phyloP scores from a whole-genome alignment of 2,113 vertebrate genomes.

The Penelope pileata region DNA sequence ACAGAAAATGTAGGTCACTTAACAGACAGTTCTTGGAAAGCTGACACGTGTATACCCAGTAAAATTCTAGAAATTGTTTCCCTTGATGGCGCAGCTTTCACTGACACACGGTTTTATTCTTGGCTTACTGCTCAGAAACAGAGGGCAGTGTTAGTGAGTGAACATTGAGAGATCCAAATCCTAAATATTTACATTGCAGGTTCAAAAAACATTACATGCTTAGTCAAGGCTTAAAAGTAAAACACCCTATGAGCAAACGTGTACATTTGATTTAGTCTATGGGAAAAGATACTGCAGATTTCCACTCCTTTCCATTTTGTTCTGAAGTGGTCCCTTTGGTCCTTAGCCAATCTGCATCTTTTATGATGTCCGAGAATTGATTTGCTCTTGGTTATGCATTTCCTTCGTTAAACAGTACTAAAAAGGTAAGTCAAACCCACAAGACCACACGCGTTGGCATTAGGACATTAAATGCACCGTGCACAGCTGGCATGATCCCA shows the following conservation, averaged over 20 bases:
- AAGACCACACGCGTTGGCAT: slow-evolving; percentile 64
- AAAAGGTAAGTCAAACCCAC: slow-evolving; percentile 27
- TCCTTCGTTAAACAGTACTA: slow-evolving; percentile 18
- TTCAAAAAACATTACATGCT: neutral
- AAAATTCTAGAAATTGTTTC: neutral
- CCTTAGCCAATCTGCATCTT: neutral
- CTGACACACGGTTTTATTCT: neutral
- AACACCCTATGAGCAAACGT: neutral
- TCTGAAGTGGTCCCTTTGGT: neutral
- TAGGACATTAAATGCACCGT: neutral
- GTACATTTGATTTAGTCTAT: neutral
- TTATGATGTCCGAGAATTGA: slow-evolving; percentile 29
- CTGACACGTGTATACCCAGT: neutral
- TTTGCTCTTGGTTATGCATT: slow-evolving; percentile 31
- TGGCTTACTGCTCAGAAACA: neutral
- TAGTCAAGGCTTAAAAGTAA: slow-evolving; percentile 9
- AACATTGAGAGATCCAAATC: neutral
- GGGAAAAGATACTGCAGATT: neutral
- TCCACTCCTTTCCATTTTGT: neutral
- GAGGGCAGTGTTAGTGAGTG: neutral
- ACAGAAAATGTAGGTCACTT: neutral
- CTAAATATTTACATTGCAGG: neutral
- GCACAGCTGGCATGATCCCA: neutral
- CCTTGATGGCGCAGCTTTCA: neutral
- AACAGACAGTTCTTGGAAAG: neutral